Evolutionary conservation across 2,888 invertebrate species (phyloP), one percentile per base, ranked within the genome.

Genomic region (Melinopterus prodromus): DNA sequence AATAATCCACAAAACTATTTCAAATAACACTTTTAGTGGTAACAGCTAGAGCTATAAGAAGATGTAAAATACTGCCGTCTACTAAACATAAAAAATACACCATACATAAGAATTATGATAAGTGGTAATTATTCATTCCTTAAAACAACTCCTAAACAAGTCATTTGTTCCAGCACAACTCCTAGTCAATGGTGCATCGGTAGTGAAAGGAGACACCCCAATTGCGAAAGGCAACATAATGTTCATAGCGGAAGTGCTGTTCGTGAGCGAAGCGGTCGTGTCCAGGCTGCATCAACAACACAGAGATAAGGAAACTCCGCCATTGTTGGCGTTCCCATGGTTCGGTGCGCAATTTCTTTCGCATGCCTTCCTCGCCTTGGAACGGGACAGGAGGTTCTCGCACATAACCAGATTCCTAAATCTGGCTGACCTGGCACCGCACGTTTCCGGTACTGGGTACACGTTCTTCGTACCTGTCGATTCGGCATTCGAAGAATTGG

Each of bases 381-480:
- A 92, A 86, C 88, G 91, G 81, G 92, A 92, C 85, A 90, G 90
- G 78, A 86, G 91, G 77, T 92, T 89, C 81, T 90, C 90, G 0
- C 92, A 92, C 85, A 91, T 92, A 74, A 92, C 92, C 16, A 90
- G 92, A 85, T 92, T 92, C 86, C 87, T 93, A n/a, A 93, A 92
- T 86, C 89, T 92, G 83, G 92, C 92, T 0, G 92, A 93, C 86
- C 90, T 93, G 77, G 92, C 92, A 0, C 92, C 92, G 4, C 91
- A 91, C 83, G 91, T 93, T 75, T 91, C 92, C 35, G 92, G 92
- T n/a, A 91, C 92, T 16, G 92, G 92, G 81, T 93, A 93, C 87
- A 94, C 94, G 0, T 92, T 94, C 86, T 93, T 94, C 87, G 94
- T 94, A 76, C 94, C 94, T 6, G 92, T 91, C 6, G 93, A 94